Percentiles rank a stretch among this genome's conserved stretches.
phyloP scores from a whole-genome alignment of 2,113 vertebrate genomes.

The Hypomesus transpacificus region DNA sequence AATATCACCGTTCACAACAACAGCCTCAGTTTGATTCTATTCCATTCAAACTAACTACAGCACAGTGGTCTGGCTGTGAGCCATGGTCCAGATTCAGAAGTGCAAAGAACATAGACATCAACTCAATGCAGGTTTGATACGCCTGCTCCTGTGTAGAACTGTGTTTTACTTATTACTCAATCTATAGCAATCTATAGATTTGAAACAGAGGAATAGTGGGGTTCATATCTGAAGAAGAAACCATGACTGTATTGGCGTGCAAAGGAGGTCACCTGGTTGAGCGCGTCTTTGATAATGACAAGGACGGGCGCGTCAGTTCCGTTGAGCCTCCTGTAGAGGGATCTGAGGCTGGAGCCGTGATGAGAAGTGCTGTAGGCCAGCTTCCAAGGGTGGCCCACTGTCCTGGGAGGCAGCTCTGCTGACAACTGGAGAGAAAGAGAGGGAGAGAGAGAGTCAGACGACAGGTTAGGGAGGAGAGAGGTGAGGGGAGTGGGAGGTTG shows the following conservation, averaged over 20 bases:
- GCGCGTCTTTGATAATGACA: conserved; percentile 71
- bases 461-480: background rate
- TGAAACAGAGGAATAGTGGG: too few species aligned
- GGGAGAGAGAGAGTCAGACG: background rate
- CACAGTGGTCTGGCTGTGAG: background rate
- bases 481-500: background rate
- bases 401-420: conserved; percentile 72
- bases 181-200: too few species aligned
- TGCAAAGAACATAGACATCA: background rate
- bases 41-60: background rate
- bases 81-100: background rate
- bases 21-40: background rate
- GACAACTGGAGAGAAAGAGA: conserved; percentile 55
- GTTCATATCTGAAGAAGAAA: too few species aligned
- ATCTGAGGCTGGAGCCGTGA: conserved; percentile 75
- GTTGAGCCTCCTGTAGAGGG: conserved; percentile 73
- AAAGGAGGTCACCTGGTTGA: conserved; percentile 63
- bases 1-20: background rate
- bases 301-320: conserved; percentile 68
- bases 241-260: too few species aligned
- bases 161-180: too few species aligned
- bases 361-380: conserved; percentile 69
- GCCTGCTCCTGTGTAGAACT: background rate
- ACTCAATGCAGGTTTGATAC: background rate
- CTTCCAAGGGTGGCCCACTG: conserved; percentile 66